Evolutionary conservation across 2,113 vertebrate species (phyloP).

Genomic region (Epinephelus fuscoguttatus): DNA sequence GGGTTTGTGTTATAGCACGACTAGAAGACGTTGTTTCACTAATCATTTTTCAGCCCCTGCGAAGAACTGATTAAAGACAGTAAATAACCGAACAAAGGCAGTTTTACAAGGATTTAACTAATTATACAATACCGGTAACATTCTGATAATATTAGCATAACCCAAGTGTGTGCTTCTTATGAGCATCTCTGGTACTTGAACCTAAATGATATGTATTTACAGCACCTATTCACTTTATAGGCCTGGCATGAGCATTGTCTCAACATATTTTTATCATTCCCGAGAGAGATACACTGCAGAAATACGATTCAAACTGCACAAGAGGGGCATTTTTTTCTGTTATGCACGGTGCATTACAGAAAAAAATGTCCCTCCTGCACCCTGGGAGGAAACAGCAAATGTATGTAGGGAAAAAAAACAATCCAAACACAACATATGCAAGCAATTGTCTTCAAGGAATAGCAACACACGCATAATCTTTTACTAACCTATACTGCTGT

Average conservation of each 20-base stretch:
- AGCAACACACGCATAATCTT: constrained; percentile 13
- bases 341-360: neutral
- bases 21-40: constrained; percentile 5
- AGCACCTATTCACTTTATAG: constrained; percentile 16
- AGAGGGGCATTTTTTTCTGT: constrained; percentile 4
- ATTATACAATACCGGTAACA: constrained; percentile 1
- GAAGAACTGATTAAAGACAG: constrained; percentile 33
- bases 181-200: constrained; percentile 18
- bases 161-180: neutral
- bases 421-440: neutral
- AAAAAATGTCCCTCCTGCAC: neutral
- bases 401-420: neutral
- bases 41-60: constrained; percentile 24
- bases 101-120: neutral
- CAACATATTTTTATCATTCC: constrained; percentile 15
- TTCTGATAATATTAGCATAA: constrained; percentile 23
- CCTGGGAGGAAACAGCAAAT: constrained; percentile 16
- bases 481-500: neutral
- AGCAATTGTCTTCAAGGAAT: constrained; percentile 10
- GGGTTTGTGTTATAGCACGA: constrained; percentile 8
- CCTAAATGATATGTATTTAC: constrained; percentile 44
- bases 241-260: constrained; percentile 4
- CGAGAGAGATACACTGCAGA: neutral
- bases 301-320: constrained; percentile 28
- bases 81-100: constrained; percentile 18